Evolutionary conservation across 2,797 vertebrate genomes (phyloP).

Genomic region (Platalea minor): DNA sequence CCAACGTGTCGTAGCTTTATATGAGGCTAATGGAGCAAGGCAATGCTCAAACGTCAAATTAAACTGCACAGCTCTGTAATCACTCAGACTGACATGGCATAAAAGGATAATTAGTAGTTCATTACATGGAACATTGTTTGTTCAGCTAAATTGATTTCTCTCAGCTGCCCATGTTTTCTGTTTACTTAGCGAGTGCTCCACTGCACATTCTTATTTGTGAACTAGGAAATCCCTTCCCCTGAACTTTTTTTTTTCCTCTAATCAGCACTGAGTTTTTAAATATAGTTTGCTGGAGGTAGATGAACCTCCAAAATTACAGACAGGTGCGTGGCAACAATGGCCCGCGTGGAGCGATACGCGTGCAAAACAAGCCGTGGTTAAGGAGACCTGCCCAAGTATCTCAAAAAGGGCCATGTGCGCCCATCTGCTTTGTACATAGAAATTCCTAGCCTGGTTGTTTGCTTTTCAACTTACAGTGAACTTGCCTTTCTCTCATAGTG

Average conservation of each 20-base stretch:
- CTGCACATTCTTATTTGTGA: conserved; percentile 80
- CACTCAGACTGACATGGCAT: conserved; percentile 85
- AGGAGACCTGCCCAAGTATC: conserved; percentile 63
- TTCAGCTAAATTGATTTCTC: conserved; percentile 90
- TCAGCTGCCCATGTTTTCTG: conserved; percentile 85
- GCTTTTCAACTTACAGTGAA: conserved; percentile 76
- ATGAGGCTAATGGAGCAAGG: conserved; percentile 84
- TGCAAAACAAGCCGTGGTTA: conserved; percentile 72
- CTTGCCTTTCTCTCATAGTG: conserved; percentile 38
- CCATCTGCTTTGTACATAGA: conserved; percentile 72
- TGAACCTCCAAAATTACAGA: conserved; percentile 77
- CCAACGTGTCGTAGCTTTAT: conserved; percentile 79
- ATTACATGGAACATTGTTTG: conserved; percentile 90
- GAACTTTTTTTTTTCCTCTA: conserved; percentile 69
- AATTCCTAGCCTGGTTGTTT: conserved; percentile 76
- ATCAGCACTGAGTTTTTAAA: conserved; percentile 71
- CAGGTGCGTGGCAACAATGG: conserved; percentile 79
- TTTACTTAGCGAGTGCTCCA: conserved; percentile 81
- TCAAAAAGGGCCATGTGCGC: conserved; percentile 41
- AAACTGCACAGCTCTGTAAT: conserved; percentile 82
- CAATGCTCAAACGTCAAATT: conserved; percentile 84
- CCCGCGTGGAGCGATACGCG: conserved; percentile 62
- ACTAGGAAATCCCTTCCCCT: conserved; percentile 81
- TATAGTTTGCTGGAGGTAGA: conserved; percentile 73
- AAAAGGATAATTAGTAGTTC: conserved; percentile 91